phyloP scores from a whole-genome alignment of 2,797 vertebrate genomes.

The Parotocinclus haroldoi region DNA sequence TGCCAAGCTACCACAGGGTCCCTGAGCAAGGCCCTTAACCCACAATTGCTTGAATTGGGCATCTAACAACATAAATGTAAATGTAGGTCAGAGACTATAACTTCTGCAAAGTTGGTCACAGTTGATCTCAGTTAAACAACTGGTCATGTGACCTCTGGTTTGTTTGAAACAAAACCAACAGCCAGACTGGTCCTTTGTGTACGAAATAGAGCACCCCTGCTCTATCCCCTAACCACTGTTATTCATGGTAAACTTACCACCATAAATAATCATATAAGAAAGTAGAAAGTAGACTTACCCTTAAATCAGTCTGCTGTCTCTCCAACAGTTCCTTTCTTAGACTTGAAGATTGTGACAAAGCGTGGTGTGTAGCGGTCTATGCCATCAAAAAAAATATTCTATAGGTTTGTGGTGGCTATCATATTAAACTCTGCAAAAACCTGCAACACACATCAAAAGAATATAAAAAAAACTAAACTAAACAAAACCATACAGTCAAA shows the following conservation, averaged over 20 bases:
- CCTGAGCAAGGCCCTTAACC: too few species aligned
- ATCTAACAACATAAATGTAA: too few species aligned
- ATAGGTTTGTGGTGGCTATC: constrained; percentile 11
- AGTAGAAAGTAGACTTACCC: constrained; percentile 11
- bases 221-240: too few species aligned
- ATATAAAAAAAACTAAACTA: not conserved
- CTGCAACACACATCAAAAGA: constrained; percentile 12
- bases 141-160: not conserved
- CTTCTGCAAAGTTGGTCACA: too few species aligned
- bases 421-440: constrained; percentile 26
- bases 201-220: too few species aligned
- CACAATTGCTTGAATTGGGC: too few species aligned
- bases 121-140: too few species aligned
- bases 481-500: not conserved
- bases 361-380: constrained; percentile 17
- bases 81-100: too few species aligned
- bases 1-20: too few species aligned
- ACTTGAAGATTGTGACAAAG: constrained; percentile 28
- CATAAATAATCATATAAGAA: not conserved
- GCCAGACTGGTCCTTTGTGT: too few species aligned
- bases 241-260: too few species aligned
- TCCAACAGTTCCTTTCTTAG: constrained; percentile 27
- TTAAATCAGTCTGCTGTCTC: constrained; percentile 23
- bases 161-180: not conserved
- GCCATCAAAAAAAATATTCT: constrained; percentile 13